Evolutionary conservation across 2,113 vertebrate species (phyloP), one percentile per base, ranked within the genome.

Genomic region (Tragelaphus buxtoni): DNA sequence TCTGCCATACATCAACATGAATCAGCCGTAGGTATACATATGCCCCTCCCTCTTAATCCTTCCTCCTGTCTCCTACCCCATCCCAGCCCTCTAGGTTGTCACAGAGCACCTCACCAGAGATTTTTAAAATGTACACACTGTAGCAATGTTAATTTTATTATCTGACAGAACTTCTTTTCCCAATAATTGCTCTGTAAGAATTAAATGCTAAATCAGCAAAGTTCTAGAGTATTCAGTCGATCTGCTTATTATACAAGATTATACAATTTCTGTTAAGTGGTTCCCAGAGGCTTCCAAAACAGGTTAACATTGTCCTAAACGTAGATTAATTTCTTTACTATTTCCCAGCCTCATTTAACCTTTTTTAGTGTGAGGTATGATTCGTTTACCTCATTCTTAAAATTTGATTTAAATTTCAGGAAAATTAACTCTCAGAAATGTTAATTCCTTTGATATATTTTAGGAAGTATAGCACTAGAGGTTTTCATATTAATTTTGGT

Each of bases 171-270:
- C 45, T 85, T 85, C 76, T 87, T 95, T 95, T 77, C 87, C 58
- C 83, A 94, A n/a, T 96, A 95, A 97, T 96, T 90, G 60, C 81
- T 96, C 69, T 35, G 11, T 11, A 49, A 88, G 94, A 88, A 93
- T 84, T 92, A 97, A 97, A 86, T 94, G 94, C 98, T 88, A 81
- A 72, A 86, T 96, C 95, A 98, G 96, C 97, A 93, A 96, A 96
- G 76, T 96, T 95, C 26, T 74, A 26, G 53, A 58, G 45, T 93
- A 32, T 96, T 97, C 90, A 77, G 92, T 96, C 30, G 47, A 85
- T 97, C 60, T 94, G 76, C 95, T 69, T 96, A 65, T 97, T 97
- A 96, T 95, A 79, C 96, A 97, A 95, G 83, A 97, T 97, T 97
- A 97, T 97, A 88, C 85, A 96, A 82, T 97, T 97, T 97, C 94